Conservation (phyloP, 2,888 invertebrate species). For the Dynastes grantii region DNA sequence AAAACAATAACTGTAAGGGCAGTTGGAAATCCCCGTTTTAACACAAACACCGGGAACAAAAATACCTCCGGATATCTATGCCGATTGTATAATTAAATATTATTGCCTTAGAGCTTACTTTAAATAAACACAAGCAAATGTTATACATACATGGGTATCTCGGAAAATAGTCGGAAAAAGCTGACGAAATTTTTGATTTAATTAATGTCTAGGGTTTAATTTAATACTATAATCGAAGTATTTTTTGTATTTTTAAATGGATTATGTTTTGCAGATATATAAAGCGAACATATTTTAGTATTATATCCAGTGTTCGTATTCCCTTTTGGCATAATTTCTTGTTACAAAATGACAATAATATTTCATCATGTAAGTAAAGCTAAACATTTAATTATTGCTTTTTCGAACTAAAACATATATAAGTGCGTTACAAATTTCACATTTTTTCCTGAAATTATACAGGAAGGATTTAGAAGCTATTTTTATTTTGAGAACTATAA, state of each 20-base stretch:
- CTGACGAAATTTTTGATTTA: slow-evolving; percentile 25
- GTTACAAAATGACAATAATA: not conserved
- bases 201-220: slow-evolving; percentile 19
- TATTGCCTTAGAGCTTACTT: slow-evolving; percentile 11
- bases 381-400: not conserved
- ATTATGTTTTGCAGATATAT: slow-evolving; percentile 21
- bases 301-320: not conserved
- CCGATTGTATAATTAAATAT: too few relatives aligned
- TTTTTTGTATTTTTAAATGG: slow-evolving; percentile 10
- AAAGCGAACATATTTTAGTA: slow-evolving; percentile 15
- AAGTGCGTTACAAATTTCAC: not conserved
- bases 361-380: slow-evolving; percentile 3
- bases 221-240: slow-evolving; percentile 30
- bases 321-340: not conserved
- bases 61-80: too few relatives aligned
- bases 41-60: too few relatives aligned
- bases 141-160: not conserved
- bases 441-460: too few relatives aligned
- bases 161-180: slow-evolving; percentile 19
- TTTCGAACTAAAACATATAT: not conserved
- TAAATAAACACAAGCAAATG: slow-evolving; percentile 17
- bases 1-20: too few relatives aligned
- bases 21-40: too few relatives aligned
- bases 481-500: not conserved
- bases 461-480: not conserved